Evolutionary conservation across 2,797 vertebrate genomes (phyloP), one percentile per base, ranked within the genome.

Genomic region (Zalophus californianus): DNA sequence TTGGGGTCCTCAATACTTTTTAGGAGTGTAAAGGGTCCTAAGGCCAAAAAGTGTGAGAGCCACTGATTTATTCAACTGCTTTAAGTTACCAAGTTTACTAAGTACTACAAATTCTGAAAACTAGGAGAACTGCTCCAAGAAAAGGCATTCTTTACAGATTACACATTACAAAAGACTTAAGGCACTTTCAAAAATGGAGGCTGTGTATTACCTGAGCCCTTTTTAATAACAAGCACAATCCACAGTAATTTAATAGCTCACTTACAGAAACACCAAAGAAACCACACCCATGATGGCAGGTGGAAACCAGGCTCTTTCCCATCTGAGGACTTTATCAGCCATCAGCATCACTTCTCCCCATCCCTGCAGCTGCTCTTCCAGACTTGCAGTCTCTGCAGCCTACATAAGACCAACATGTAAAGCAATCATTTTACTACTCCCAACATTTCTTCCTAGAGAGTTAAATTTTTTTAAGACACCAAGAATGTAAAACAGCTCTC

Each of bases 261-360:
- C 99, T 99, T 99, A 99, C 99, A 99, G 97, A 97, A 99, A 99
- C 89, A 99, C 88, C 90, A 99, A 70, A 11, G 99, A 99, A 96
- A 99, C 99, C 20, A 95, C 98, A 0, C 98, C 99, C 92, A 99
- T 98, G 95, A 99, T 97, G 0, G 98, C 99, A 88, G 99, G 99
- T 4, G 99, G 99, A 98, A 99, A 99, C 99, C 99, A 99, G 3
- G 99, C 98, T 98, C 99, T 99, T 98, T 99, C 99, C 99, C 99
- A 99, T n/a, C 99, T 99, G 84, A 99, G 98, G 79, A 99, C 98
- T 41, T 99, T 99, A 96, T 99, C 99, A 0, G 99, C 99, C 6
- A 99, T 98, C 97, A 99, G 98, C 98, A 99, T 99, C 98, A 99
- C 99, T 97, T 99, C 99, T 60, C 99, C 99, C 99, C 99, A 99